Base-by-base conservation (phyloP, 2,888 invertebrate genomes). In the Quadroppia sp. region DNA sequence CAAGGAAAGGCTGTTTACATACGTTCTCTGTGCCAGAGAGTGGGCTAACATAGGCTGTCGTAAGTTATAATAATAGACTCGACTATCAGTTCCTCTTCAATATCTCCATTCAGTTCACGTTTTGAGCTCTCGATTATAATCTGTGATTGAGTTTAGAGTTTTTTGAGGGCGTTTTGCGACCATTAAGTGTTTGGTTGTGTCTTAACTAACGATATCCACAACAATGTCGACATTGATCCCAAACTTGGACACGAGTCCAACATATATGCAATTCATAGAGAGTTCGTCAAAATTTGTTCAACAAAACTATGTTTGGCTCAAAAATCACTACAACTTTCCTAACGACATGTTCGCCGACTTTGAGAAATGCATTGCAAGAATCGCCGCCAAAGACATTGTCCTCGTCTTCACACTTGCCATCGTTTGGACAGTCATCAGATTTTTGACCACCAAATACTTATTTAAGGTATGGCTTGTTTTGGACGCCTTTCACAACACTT, bases 241-340 rank as follows among this genome's bases (percentile, higher is more conserved):
- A 23, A 11, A 7, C 11, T 1, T 11, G 25, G 11, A 1, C 25
- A 6, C 53, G 9, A 20, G 9, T 53, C 53, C 53, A 23, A 23
- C 53, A 25, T 53, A 25, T 53, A 6, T 25, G 25, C 25, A 53
- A 25, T 53, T 61, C 32, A 30, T 61, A 17, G n/a, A 61, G 32
- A 61, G 61, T 32, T n/a, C 61, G 9, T 15, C 28, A 11, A 30
- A 30, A n/a, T 61, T 61, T 61, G 15, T 32, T n/a, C n/a, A 15
- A n/a, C 30, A 61, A 17, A 61, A 61, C 32, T 61, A 61, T 61
- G 3, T 30, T n/a, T 61, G 61, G 61, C 32, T 61, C 2, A 61
- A 61, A 61, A 32, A 2, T n/a, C 4, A 61, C 13, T 61, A 61
- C 32, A 61, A 4, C 32, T 61, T 61, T 61, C 61, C 61, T 3